Evolutionary conservation across 2,797 vertebrate species (phyloP).

Genomic region (Pterois miles): DNA sequence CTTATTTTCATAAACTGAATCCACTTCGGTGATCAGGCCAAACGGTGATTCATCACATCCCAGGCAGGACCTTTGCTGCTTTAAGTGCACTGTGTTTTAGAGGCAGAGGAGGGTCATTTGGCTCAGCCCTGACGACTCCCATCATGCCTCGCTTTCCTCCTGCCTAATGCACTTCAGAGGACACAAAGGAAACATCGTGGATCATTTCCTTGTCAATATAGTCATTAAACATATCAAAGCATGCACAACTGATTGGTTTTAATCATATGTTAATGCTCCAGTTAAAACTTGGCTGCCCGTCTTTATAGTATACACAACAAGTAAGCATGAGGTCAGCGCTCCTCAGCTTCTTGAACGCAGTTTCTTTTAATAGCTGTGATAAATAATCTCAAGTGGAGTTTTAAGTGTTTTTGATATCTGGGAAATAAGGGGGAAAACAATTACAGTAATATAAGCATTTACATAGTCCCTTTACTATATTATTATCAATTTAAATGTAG

Average conservation of each 20-base stretch:
- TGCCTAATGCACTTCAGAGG: slow-evolving; percentile 56
- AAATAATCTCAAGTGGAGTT: slow-evolving; percentile 12
- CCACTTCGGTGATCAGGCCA: slow-evolving; percentile 38
- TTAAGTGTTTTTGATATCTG: slow-evolving; percentile 6
- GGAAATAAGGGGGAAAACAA: not conserved
- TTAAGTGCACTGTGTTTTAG: slow-evolving; percentile 33
- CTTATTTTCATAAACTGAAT: slow-evolving; percentile 52
- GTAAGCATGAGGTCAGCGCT: slow-evolving; percentile 48
- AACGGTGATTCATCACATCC: slow-evolving; percentile 57
- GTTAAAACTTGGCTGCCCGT: slow-evolving; percentile 26
- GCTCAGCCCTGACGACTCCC: slow-evolving; percentile 30
- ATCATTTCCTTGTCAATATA: slow-evolving; percentile 62
- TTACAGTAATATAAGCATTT: not conserved
- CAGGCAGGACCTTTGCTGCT: slow-evolving; percentile 46
- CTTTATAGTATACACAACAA: slow-evolving; percentile 6
- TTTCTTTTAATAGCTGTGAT: slow-evolving; percentile 12
- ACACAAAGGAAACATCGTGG: slow-evolving; percentile 29
- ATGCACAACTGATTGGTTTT: slow-evolving; percentile 47
- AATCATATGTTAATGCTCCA: slow-evolving; percentile 43
- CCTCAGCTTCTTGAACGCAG: slow-evolving; percentile 4
- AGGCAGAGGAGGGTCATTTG: slow-evolving; percentile 28
- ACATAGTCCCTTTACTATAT: not conserved
- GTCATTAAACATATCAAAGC: slow-evolving; percentile 52
- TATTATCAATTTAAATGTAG: not conserved
- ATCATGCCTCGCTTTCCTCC: slow-evolving; percentile 25